Conservation (phyloP, 2,888 invertebrate genomes). For the Morpho achilles region DNA sequence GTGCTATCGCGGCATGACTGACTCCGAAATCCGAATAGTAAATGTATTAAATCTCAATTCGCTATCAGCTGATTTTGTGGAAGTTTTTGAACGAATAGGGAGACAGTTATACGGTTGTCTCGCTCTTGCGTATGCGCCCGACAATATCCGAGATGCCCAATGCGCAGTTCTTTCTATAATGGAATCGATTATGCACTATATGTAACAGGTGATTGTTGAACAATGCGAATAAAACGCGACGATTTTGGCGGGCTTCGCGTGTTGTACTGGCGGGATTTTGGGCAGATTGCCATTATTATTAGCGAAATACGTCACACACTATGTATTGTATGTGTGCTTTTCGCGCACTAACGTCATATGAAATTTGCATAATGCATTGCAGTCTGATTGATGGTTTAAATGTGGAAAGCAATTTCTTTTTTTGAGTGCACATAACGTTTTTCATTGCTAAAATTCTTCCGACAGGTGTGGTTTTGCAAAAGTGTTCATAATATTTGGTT, state of each 20-base stretch:
- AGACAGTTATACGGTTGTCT: slow-evolving; percentile 13
- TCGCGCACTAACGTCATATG: background rate
- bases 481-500: no score
- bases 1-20: slow-evolving; percentile 67
- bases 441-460: no score
- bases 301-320: slow-evolving; percentile 12
- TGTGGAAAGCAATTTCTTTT: no score
- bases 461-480: no score
- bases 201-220: background rate
- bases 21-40: slow-evolving; percentile 2
- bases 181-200: background rate
- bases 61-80: slow-evolving; percentile 48
- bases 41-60: slow-evolving; percentile 14
- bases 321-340: slow-evolving; percentile 7
- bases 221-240: slow-evolving; percentile 16
- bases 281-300: slow-evolving; percentile 37
- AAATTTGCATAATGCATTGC: background rate
- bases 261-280: slow-evolving; percentile 34
- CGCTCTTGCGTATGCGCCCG: slow-evolving; percentile 30
- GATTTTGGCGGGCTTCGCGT: slow-evolving; percentile 20
- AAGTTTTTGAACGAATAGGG: slow-evolving; percentile 29
- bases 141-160: background rate
- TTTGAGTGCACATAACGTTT: no score
- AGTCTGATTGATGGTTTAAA: no score
- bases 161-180: slow-evolving; percentile 27